Evolutionary conservation across 37 sponge, comb jelly and placozoan genomes (phyloP).

Genomic region (Dysidea cf. avara): DNA sequence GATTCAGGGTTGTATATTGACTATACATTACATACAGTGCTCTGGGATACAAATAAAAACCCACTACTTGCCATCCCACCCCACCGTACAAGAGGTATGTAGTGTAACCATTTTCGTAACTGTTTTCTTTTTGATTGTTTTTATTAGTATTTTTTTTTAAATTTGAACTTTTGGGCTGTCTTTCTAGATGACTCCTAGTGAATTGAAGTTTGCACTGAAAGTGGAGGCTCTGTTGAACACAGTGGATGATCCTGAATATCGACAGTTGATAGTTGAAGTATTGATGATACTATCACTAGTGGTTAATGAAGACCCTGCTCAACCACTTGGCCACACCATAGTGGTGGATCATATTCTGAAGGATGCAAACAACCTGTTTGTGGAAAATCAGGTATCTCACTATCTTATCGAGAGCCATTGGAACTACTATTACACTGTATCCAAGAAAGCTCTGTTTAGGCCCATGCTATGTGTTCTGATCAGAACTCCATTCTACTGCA

Average conservation of each 20-base stretch:
- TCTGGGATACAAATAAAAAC: constrained; percentile 61
- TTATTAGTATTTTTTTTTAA: no score
- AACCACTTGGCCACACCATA: constrained; percentile 38
- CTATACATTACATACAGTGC: constrained; percentile 29
- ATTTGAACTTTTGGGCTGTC: background rate
- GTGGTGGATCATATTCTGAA: constrained; percentile 53
- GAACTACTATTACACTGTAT: no score
- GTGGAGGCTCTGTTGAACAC: constrained; percentile 78
- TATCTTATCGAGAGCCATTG: no score
- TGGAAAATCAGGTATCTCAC: constrained; percentile 74
- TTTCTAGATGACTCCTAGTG: constrained; percentile 84
- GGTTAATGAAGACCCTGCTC: constrained; percentile 17
- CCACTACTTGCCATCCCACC: constrained; percentile 58
- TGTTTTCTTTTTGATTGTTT: background rate
- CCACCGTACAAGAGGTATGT: constrained; percentile 85
- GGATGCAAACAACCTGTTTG: constrained; percentile 62
- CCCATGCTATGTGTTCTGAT: no score
- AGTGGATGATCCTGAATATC: constrained; percentile 79
- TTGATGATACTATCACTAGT: constrained; percentile 74
- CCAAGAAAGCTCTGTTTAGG: no score
- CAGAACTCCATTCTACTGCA: no score
- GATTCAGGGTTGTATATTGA: background rate
- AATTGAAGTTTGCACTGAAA: constrained; percentile 85
- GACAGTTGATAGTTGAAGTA: constrained; percentile 87
- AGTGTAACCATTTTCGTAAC: background rate